phyloP scores from a whole-genome alignment of 1,140 invertebrate genomes.

The Argopecten irradians region DNA sequence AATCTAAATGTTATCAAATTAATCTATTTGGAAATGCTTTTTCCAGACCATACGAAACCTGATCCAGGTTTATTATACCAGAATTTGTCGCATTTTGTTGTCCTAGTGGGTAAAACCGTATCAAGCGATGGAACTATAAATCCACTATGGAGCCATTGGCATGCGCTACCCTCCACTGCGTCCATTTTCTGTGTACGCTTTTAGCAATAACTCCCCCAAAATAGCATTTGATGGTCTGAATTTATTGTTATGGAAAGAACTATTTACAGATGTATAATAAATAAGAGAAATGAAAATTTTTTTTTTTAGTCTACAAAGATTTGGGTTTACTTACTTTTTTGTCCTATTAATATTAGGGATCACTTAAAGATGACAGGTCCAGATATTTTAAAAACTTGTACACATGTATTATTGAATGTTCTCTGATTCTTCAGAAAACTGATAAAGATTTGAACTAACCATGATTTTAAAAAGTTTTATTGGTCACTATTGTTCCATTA shows the following conservation, averaged over 20 bases:
- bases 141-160: neutral
- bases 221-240: neutral
- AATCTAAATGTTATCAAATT: neutral
- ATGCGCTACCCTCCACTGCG: constrained; percentile 4
- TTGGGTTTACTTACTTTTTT: too few species aligned
- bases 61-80: neutral
- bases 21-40: neutral
- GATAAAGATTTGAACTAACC: too few species aligned
- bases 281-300: neutral
- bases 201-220: neutral
- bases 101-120: neutral
- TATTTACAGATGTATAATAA: neutral
- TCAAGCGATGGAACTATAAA: neutral
- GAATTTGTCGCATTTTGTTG: neutral
- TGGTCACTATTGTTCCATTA: too few species aligned
- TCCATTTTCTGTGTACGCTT: neutral
- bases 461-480: too few species aligned
- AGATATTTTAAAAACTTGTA: too few species aligned
- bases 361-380: too few species aligned
- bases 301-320: neutral
- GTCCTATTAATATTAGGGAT: too few species aligned
- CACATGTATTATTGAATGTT: too few species aligned
- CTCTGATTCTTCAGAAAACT: too few species aligned
- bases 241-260: neutral
- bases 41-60: neutral